These are phyloP conservation scores for Phataginus tetradactyla DNA, from an alignment of 2,797 vertebrate species.

Conservation along the genomic window DNA sequence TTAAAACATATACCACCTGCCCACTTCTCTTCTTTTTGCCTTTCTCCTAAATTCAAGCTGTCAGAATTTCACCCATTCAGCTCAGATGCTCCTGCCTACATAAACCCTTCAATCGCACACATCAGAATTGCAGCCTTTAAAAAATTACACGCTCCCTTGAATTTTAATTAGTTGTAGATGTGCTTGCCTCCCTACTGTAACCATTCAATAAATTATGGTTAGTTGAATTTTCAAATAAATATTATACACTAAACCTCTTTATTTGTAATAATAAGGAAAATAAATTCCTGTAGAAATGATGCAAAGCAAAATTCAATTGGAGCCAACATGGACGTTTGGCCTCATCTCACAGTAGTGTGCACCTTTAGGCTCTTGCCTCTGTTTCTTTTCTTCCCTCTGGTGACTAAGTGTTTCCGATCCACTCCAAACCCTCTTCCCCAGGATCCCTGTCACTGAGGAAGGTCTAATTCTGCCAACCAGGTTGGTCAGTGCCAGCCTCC, in stretches of 20 bases:
- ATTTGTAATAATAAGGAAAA: neutral
- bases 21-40: slow-evolving; percentile 23
- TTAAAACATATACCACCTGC: neutral
- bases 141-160: neutral
- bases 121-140: slow-evolving; percentile 17
- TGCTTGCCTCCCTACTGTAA: slow-evolving; percentile 12
- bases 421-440: neutral
- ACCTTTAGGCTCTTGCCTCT: neutral
- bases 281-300: neutral
- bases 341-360: neutral
- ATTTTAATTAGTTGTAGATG: slow-evolving; percentile 49
- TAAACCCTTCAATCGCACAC: slow-evolving; percentile 10
- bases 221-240: slow-evolving; percentile 42
- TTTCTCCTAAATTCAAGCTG: slow-evolving; percentile 48
- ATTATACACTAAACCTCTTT: neutral
- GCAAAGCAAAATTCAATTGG: neutral
- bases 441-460: neutral
- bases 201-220: neutral
- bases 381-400: accelerated
- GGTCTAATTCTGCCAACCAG: neutral
- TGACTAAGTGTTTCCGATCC: neutral
- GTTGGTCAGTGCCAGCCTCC: neutral
- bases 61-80: slow-evolving; percentile 63
- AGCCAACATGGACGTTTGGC: neutral
- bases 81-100: slow-evolving; percentile 56